Conservation (phyloP, 2,888 invertebrate genomes). For the Erebia aethiops region DNA sequence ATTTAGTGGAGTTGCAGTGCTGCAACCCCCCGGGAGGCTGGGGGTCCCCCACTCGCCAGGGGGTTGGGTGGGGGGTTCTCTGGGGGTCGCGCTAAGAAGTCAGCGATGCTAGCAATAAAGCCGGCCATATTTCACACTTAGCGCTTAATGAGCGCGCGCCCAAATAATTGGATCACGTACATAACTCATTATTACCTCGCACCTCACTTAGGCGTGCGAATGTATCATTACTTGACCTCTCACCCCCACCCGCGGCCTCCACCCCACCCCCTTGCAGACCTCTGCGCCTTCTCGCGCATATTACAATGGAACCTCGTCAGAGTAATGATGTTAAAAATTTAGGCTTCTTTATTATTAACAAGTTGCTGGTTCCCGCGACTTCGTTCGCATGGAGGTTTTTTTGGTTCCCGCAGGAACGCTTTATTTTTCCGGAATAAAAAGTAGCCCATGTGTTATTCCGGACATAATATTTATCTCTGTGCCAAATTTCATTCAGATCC, state of each 20-base stretch:
- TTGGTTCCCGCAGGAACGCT: too few relatives aligned
- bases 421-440: too few relatives aligned
- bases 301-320: constrained; percentile 56
- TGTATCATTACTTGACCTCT: constrained; percentile 73
- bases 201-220: constrained; percentile 74
- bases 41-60: constrained; percentile 38
- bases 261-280: constrained; percentile 15
- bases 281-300: constrained; percentile 34
- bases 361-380: too few relatives aligned
- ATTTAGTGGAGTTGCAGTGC: constrained; percentile 76
- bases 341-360: too few relatives aligned
- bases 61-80: constrained; percentile 9
- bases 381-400: too few relatives aligned
- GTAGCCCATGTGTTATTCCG: too few relatives aligned
- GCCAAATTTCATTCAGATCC: too few relatives aligned
- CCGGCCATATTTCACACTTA: constrained; percentile 83
- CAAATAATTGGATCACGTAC: constrained; percentile 85
- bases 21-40: constrained; percentile 52
- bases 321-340: not conserved
- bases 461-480: too few relatives aligned
- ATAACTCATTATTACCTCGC: constrained; percentile 84
- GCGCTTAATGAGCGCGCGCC: constrained; percentile 83
- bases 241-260: constrained; percentile 36
- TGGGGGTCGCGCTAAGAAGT: constrained; percentile 49
- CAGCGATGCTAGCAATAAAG: constrained; percentile 79